A percentile compares a stretch with the other conserved stretches of the same genome.
Conservation (phyloP, 2,113 vertebrate species). For the Pseudonaja textilis region DNA sequence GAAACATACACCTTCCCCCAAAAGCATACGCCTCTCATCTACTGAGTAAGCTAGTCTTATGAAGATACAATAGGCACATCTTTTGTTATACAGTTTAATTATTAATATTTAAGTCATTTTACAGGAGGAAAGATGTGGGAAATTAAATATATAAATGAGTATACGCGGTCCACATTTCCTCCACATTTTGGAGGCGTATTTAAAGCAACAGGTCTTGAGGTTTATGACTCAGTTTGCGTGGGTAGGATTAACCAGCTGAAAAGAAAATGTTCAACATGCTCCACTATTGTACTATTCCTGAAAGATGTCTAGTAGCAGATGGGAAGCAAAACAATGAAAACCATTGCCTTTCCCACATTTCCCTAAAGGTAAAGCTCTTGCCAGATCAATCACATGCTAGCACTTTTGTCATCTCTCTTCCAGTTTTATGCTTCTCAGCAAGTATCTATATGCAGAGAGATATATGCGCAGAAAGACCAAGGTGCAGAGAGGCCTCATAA, state of each 20-base stretch:
- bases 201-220: slow-evolving; percentile 2
- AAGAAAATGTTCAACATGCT: slow-evolving; percentile 4
- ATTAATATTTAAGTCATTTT: neutral
- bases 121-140: neutral
- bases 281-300: neutral
- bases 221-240: slow-evolving; percentile 4
- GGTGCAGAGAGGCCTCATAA: neutral
- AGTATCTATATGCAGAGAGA: neutral
- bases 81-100: neutral
- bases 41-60: neutral
- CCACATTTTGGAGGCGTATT: neutral
- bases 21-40: neutral
- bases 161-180: neutral
- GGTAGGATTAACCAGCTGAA: neutral
- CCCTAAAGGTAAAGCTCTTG: neutral
- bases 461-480: neutral
- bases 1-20: neutral
- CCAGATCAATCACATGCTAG: neutral
- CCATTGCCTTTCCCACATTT: neutral
- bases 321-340: slow-evolving; percentile 3
- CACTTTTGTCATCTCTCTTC: neutral
- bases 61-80: neutral
- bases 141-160: neutral
- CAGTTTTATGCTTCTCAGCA: neutral
- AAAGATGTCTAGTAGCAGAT: slow-evolving; percentile 9